Conservation (phyloP, 2,888 invertebrate species). For the Stenodema calcarata region DNA sequence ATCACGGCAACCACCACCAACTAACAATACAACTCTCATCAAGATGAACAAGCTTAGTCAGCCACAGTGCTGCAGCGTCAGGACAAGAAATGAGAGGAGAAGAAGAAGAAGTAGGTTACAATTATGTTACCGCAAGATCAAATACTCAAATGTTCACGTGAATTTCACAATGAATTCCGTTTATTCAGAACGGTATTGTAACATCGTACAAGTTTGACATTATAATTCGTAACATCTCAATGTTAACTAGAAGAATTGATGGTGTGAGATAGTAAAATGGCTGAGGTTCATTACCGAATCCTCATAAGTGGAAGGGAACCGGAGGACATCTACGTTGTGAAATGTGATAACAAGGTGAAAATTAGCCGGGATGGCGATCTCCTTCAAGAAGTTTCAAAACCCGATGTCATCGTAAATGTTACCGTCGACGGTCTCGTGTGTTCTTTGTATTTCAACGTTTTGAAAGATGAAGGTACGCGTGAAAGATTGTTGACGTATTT, state of each 20-base stretch:
- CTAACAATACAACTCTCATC: too few relatives aligned
- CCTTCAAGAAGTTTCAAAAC: not conserved
- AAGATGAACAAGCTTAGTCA: too few relatives aligned
- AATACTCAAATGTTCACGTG: too few relatives aligned
- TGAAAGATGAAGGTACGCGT: not conserved
- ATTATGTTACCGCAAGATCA: too few relatives aligned
- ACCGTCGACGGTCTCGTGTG: slow-evolving; percentile 5
- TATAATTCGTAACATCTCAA: too few relatives aligned
- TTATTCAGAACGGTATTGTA: too few relatives aligned
- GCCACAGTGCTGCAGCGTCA: too few relatives aligned
- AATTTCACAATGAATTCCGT: too few relatives aligned
- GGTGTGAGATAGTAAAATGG: not conserved
- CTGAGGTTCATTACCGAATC: not conserved
- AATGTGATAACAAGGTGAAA: not conserved
- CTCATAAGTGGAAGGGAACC: not conserved
- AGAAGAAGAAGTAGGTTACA: too few relatives aligned
- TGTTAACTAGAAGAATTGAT: not conserved
- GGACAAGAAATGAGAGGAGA: too few relatives aligned
- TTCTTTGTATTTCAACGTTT: slow-evolving; percentile 11
- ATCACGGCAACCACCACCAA: too few relatives aligned
- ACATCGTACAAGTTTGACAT: not conserved
- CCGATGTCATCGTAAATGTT: not conserved
- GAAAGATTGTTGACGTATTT: not conserved
- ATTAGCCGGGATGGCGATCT: not conserved
- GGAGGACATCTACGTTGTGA: not conserved